A percentile compares a stretch with the other conserved stretches of the same genome.
Conservation (phyloP, 2,797 vertebrate genomes). For the Tadarida brasiliensis region DNA sequence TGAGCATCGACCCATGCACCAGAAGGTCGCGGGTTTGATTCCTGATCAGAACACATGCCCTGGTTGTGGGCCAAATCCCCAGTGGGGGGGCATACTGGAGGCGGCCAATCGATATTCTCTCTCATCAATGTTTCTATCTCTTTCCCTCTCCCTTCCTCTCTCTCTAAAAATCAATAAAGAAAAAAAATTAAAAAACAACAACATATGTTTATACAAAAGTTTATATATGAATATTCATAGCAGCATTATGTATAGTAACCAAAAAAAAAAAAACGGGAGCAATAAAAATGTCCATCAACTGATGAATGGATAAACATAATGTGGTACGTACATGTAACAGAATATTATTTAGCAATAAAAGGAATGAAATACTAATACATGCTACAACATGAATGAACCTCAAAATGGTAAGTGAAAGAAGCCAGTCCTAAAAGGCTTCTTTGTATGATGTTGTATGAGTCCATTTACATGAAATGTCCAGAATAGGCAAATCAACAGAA, state of each 20-base stretch:
- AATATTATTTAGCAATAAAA: constrained; percentile 37
- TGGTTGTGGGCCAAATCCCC: too few relatives aligned
- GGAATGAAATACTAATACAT: not conserved
- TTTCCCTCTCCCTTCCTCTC: too few relatives aligned
- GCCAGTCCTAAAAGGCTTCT: constrained; percentile 15
- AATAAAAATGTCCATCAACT: not conserved
- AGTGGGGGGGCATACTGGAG: too few relatives aligned
- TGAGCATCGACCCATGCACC: too few relatives aligned
- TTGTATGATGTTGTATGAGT: not conserved
- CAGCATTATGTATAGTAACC: not conserved
- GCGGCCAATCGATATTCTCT: too few relatives aligned
- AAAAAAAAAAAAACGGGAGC: not conserved
- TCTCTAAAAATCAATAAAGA: too few relatives aligned
- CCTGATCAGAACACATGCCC: too few relatives aligned
- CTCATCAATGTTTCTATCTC: too few relatives aligned
- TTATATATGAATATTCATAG: not conserved
- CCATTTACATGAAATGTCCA: constrained; percentile 34
- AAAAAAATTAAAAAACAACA: too few relatives aligned
- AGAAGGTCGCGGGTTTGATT: too few relatives aligned
- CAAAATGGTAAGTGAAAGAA: constrained; percentile 40
- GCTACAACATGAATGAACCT: not conserved
- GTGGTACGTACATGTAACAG: not conserved
- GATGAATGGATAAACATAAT: not conserved
- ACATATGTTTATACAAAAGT: constrained; percentile 33
- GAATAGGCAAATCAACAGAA: constrained; percentile 12